Base-by-base conservation (phyloP, 2,797 vertebrate genomes). In the Harpagifer antarcticus region DNA sequence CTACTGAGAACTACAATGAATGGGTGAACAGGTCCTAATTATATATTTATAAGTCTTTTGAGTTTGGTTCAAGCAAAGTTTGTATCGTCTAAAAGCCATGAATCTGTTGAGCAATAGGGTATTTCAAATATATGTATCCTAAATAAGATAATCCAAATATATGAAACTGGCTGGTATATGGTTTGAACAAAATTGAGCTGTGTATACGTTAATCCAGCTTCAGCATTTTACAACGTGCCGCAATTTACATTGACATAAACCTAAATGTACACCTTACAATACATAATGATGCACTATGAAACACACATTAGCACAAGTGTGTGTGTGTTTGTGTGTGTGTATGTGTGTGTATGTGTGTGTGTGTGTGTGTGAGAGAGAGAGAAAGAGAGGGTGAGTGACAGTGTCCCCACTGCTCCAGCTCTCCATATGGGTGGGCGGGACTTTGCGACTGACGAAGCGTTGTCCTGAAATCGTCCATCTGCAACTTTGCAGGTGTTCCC, bases 401-500 rank as follows among this genome's bases (percentile, higher is more conserved):
- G 73, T 37, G 69, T 95, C 95, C 95, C 93, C 90, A 83, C 91
- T 93, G 72, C 78, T 65, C 79, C 20, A 58, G 88, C 91, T 92
- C 95, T 95, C 96, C 97, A 99, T 97, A 98, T 98, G 97, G 97
- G 94, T 94, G 95, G 97, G 97, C 95, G 96, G 96, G 93, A 93
- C 94, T 92, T 95, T 68, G 65, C 44, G 19, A 81, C 95, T 96
- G 96, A 96, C 95, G 95, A 96, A 96, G 96, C 95, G 93, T 95
- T 93, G 89, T 95, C 93, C 95, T 93, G 96, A 96, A 97, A 97
- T 96, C 94, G 95, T 96, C 97, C 97, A 98, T 98, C 97, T 98
- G 97, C 95, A 97, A 92, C 95, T 95, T 96, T 96, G 96, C 97
- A 98, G 97, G 97, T 99, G 97, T 98, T 98, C 96, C 96, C 96